Conservation (phyloP, 2,888 invertebrate species). For the Drosophila formosana region DNA sequence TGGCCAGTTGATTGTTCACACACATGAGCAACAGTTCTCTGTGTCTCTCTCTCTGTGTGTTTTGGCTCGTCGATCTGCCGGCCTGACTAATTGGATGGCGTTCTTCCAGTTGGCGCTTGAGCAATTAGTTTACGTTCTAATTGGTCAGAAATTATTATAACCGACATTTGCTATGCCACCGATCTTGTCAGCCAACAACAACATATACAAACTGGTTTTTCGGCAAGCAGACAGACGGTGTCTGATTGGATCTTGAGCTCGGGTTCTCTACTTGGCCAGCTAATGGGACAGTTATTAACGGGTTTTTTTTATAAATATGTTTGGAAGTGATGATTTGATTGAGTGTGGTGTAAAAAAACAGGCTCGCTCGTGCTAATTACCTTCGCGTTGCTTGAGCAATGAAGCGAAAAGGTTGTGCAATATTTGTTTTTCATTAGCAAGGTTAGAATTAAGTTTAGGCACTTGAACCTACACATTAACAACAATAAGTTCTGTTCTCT, state of each 20-base stretch:
- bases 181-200: constrained; percentile 40
- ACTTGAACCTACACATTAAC: constrained; percentile 17
- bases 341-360: constrained; percentile 19
- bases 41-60: constrained; percentile 2
- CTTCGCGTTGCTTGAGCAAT: constrained; percentile 46
- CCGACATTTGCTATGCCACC: constrained; percentile 62
- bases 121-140: constrained; percentile 77
- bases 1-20: constrained; percentile 34
- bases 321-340: constrained; percentile 23
- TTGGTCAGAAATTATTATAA: constrained; percentile 79
- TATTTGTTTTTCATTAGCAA: constrained; percentile 53
- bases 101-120: constrained; percentile 74
- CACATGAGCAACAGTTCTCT: constrained; percentile 29
- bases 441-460: constrained; percentile 36
- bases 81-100: constrained; percentile 73
- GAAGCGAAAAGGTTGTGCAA: constrained; percentile 65
- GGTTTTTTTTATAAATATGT: constrained; percentile 39
- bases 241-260: constrained; percentile 50
- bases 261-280: neutral
- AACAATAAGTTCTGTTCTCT: constrained; percentile 11
- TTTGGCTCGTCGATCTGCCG: constrained; percentile 24
- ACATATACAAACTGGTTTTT: constrained; percentile 47
- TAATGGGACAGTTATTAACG: constrained; percentile 57
- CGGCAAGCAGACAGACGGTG: constrained; percentile 37
- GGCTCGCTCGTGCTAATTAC: constrained; percentile 53